A percentile compares a stretch with the other conserved stretches of the same genome.
Conservation (phyloP, 2,797 vertebrate genomes). For the Myotis findleyi region DNA sequence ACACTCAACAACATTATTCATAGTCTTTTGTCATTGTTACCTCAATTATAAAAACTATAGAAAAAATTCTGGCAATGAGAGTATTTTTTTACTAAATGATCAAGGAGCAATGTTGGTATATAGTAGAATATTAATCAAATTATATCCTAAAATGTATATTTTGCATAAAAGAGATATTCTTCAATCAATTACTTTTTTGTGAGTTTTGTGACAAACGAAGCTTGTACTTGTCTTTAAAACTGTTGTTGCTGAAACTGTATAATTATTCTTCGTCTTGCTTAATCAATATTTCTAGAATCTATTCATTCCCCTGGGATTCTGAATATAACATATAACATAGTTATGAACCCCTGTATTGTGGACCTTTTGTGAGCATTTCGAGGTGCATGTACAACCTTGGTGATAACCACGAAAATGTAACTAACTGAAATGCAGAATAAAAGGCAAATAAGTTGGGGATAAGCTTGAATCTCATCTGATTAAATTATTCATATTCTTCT, state of each 20-base stretch:
- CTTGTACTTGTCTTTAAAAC: slow-evolving; percentile 89
- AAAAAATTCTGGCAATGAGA: slow-evolving; percentile 88
- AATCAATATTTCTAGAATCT: slow-evolving; percentile 88
- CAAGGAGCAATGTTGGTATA: slow-evolving; percentile 82
- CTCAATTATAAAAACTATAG: slow-evolving; percentile 86
- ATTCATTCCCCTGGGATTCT: slow-evolving; percentile 89
- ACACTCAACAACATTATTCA: slow-evolving; percentile 82
- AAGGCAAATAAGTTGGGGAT: slow-evolving; percentile 86
- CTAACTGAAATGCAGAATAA: slow-evolving; percentile 89
- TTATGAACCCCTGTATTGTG: slow-evolving; percentile 91
- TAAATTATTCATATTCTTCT: slow-evolving; percentile 78
- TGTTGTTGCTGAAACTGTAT: slow-evolving; percentile 91
- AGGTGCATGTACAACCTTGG: slow-evolving; percentile 92
- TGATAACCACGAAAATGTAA: slow-evolving; percentile 87
- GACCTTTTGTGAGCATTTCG: slow-evolving; percentile 92
- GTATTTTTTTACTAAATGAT: slow-evolving; percentile 85
- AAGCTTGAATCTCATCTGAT: slow-evolving; percentile 83
- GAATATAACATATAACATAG: slow-evolving; percentile 86
- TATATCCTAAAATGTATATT: slow-evolving; percentile 90
- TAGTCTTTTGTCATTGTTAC: slow-evolving; percentile 88
- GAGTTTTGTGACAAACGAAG: slow-evolving; percentile 91
- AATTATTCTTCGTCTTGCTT: slow-evolving; percentile 88
- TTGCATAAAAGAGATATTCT: slow-evolving; percentile 90
- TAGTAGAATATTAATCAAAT: slow-evolving; percentile 87
- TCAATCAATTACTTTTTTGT: slow-evolving; percentile 92